Base-by-base conservation (phyloP, 2,888 invertebrate genomes). In the Drosophila cognata region DNA sequence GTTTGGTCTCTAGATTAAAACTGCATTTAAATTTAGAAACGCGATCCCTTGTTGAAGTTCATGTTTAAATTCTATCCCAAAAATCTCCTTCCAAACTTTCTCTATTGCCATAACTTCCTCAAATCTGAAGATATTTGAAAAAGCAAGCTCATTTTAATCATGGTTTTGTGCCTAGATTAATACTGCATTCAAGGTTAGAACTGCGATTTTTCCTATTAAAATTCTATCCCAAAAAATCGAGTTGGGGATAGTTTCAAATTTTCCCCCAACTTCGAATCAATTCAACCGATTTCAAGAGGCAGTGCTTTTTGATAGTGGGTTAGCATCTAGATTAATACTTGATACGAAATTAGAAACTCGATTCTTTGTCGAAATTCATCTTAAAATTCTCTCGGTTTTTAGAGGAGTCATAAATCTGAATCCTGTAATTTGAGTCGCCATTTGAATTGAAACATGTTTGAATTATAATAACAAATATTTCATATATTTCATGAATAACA, bases 401-500 rank as follows among this genome's bases (percentile, higher is more conserved):
- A 36, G n/a, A 1, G n/a, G 6, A 29, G 3, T 1, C 4, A 0
- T 46, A 16, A 46, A 25, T 16, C 25, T 7, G 8, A 46, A 46
- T 25, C 13, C 2, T 25, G 21, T 0, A 21, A 1, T 16, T 16
- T 4, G 13, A 46, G 18, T n/a, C 0, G 3, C n/a, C 21, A 21
- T 7, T 46, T 10, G 21, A 38, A 69, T 68, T n/a, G 8, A 60
- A 52, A 63, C 11, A 11, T 5, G 10, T 43, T 33, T 38, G n/a
- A 57, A 13, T 63, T 29, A 60, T 36, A 56, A 66, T 33, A 78
- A 78, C 25, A 64, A 51, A 53, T 63, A 71, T 41, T 60, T 63
- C 28, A 58, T 64, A 56, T 46, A 62, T 43, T 53, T 58, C 56
- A 66, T 59, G 33, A 75, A 64, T 59, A 76, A 79, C 55, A 79